Evolutionary conservation across 2,888 invertebrate species (phyloP).

Genomic region (Didymodactylos carnosus): DNA sequence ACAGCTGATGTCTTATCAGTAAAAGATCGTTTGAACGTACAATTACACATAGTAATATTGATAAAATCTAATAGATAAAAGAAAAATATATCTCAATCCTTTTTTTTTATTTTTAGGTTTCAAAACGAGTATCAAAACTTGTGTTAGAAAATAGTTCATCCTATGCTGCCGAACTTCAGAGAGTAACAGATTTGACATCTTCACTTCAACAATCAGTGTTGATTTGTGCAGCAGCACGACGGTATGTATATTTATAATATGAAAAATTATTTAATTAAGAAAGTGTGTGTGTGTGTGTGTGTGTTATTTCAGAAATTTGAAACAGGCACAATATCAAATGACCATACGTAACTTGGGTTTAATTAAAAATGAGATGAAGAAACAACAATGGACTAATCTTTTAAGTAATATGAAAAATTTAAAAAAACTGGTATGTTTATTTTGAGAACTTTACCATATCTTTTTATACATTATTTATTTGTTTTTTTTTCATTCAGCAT

Average conservation of each 20-base stretch:
- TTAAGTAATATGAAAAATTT: neutral
- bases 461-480: no score
- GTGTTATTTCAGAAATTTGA: neutral
- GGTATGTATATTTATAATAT: no score
- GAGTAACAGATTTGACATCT: neutral
- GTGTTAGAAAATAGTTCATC: neutral
- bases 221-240: neutral
- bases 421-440: neutral
- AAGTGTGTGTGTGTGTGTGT: no score
- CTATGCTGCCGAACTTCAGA: neutral
- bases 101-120: neutral
- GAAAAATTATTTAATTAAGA: neutral
- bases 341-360: neutral
- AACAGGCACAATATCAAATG: neutral
- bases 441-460: neutral
- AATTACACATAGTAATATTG: no score
- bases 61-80: neutral
- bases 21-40: neutral
- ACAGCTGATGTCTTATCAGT: neutral
- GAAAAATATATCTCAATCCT: neutral
- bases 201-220: neutral
- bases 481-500: neutral
- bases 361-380: neutral
- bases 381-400: neutral
- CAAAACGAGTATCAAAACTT: neutral